A percentile compares a stretch with the other conserved stretches of the same genome.
Evolutionary conservation across 2,888 invertebrate genomes (phyloP).

Genomic region (Cephonodes hylas): DNA sequence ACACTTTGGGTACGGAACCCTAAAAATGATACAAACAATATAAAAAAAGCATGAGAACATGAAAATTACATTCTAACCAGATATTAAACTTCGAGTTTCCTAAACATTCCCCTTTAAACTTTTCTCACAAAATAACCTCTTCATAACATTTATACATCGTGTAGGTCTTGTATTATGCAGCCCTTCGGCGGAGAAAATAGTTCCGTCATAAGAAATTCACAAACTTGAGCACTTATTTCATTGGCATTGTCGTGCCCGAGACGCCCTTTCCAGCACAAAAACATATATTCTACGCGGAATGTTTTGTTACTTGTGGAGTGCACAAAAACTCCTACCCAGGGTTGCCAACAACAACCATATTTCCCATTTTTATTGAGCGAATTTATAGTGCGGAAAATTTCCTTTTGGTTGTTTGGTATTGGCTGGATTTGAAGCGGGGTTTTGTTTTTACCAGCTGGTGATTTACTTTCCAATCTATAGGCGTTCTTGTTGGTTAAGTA

Average conservation of each 20-base stretch:
- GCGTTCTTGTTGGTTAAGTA: too few species aligned
- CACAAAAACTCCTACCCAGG: constrained; percentile 7
- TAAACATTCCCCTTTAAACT: too few species aligned
- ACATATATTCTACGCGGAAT: constrained; percentile 24
- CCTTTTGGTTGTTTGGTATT: too few species aligned
- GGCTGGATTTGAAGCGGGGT: too few species aligned
- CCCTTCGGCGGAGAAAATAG: not conserved
- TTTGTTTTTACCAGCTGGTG: too few species aligned
- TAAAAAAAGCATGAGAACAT: too few species aligned
- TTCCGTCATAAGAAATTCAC: constrained; percentile 7
- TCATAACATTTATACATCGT: not conserved
- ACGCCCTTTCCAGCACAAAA: constrained; percentile 19
- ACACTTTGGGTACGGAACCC: too few species aligned
- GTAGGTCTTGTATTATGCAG: not conserved
- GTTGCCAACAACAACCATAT: not conserved
- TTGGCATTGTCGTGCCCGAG: constrained; percentile 5
- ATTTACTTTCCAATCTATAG: too few species aligned
- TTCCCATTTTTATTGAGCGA: not conserved
- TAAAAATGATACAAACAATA: too few species aligned
- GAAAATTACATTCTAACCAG: too few species aligned
- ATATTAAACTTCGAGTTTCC: too few species aligned
- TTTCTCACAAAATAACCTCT: not conserved
- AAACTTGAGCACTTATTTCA: constrained; percentile 12
- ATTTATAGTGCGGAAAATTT: not conserved
- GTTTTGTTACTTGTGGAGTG: constrained; percentile 14